Evolutionary conservation across 2,113 vertebrate genomes (phyloP), one percentile per base, ranked within the genome.

Genomic region (Plotosus lineatus): DNA sequence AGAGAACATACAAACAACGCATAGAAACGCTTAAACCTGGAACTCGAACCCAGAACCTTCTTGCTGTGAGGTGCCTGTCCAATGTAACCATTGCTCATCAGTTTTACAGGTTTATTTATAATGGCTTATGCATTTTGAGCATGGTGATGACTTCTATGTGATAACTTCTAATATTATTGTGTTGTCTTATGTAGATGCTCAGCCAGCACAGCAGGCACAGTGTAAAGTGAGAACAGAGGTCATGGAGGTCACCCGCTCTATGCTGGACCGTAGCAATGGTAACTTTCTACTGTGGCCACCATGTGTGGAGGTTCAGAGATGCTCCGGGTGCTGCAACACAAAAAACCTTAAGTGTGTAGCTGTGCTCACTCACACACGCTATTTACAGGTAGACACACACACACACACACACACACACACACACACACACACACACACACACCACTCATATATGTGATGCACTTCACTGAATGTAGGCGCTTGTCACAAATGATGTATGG

Each of bases 251-350:
- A 95, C 96, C n/a, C 90, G 98, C 79, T 89, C 90, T 63, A 95
- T 98, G 95, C 90, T 99, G 46, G 97, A 99, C 91, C 94, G 95
- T 51, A 97, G 95, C 90, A 98, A 97, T 0, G 96, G 97, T 81
- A 95, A 99, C 91, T 99, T 98, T 58, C 85, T 99, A 84, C 89
- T 99, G 78, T 98, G 97, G 96, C 98, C 98, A 0, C 95, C 96
- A 0, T 99, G 98, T 0, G 97, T 98, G 46, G 98, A 99, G 91
- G 97, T 99, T 85, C 97, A 98, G 90, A 95, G 95, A 80, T 99
- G 98, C 90, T 98, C 98, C 0, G 98, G 98, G n/a, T 99, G 98
- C 85, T 99, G 98, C 90, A 97, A 96, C 92, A 95, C 95, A 86
- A 96, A 94, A 88, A 95, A 88, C 0, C 88, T 97, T 87, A 95